Conservation (phyloP, 1,140 invertebrate species). For the Samia ricini region DNA sequence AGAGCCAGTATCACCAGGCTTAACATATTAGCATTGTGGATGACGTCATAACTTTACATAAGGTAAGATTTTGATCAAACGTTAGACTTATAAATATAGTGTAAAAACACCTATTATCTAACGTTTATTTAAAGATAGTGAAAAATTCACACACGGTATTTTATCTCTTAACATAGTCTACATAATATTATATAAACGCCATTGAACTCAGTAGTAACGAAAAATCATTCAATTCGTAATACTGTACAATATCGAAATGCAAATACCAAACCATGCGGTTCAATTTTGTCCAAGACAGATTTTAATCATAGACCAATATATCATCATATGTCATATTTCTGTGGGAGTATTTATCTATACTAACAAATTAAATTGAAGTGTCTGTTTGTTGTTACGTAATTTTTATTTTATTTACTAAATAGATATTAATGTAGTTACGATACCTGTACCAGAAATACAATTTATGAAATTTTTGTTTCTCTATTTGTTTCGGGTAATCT, state of each 20-base stretch:
- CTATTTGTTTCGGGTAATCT: too few relatives aligned
- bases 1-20: too few relatives aligned
- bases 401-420: too few relatives aligned
- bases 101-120: slow-evolving; percentile 15
- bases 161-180: not conserved
- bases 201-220: slow-evolving; percentile 2
- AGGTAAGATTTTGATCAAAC: too few relatives aligned
- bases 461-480: too few relatives aligned
- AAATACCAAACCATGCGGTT: slow-evolving; percentile 24
- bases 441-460: too few relatives aligned
- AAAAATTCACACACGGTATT: not conserved
- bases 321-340: slow-evolving; percentile 42
- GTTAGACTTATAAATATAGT: too few relatives aligned
- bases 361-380: not conserved
- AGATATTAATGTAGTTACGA: too few relatives aligned
- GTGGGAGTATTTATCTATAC: too few relatives aligned
- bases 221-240: not conserved
- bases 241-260: slow-evolving; percentile 9
- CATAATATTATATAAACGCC: not conserved
- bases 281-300: slow-evolving; percentile 57
- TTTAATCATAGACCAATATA: slow-evolving; percentile 55
- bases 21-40: too few relatives aligned
- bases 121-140: not conserved
- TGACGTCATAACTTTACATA: too few relatives aligned
- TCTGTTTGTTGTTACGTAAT: too few relatives aligned